Evolutionary conservation across 2,888 invertebrate genomes (phyloP), one percentile per base, ranked within the genome.

Genomic region (Branchinecta sandiegonensis): DNA sequence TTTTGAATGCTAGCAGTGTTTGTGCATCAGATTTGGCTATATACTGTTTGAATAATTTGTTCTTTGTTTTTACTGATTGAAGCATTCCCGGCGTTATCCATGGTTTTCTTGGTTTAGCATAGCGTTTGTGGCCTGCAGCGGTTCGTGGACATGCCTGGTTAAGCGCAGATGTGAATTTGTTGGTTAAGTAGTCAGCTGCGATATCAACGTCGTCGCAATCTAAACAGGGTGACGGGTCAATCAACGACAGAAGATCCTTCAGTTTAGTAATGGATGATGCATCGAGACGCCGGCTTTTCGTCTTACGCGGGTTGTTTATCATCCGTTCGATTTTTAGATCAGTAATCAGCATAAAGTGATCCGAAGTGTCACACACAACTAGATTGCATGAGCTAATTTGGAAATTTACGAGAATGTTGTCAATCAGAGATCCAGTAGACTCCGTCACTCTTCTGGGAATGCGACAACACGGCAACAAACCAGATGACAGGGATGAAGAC

Each of bases 11-110:
- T 13, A n/a, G 13, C n/a, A 13, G 50, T 13, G 13, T 50, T 50
- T 13, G 13, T 13, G 13, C 50, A 50, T 50, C 50, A 13, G 50
- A 3, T 13, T 50, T 13, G n/a, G 50, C 13, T 13, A 50, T 13
- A 50, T 50, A 50, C n/a, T 50, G 13, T 50, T 50, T 50, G n/a
- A 13, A 50, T n/a, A 50, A n/a, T n/a, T n/a, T 50, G 50, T 50
- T 50, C 50, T 50, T 50, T 50, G n/a, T 13, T 50, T 50, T 13
- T 13, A 50, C 2, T 50, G n/a, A 50, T 23, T 23, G 23, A 23
- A 23, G 23, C 23, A 23, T 23, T 23, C 50, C 50, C n/a, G 13
- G 13, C n/a, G 50, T 50, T 13, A 50, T 50, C 50, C 13, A 50
- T 13, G 50, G 50, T n/a, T n/a, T 50, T 3, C n/a, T 50, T 13